Percentiles rank a stretch among this genome's conserved stretches.
Evolutionary conservation across 2,888 invertebrate genomes (phyloP).

Genomic region (Drosophila ustulata): DNA sequence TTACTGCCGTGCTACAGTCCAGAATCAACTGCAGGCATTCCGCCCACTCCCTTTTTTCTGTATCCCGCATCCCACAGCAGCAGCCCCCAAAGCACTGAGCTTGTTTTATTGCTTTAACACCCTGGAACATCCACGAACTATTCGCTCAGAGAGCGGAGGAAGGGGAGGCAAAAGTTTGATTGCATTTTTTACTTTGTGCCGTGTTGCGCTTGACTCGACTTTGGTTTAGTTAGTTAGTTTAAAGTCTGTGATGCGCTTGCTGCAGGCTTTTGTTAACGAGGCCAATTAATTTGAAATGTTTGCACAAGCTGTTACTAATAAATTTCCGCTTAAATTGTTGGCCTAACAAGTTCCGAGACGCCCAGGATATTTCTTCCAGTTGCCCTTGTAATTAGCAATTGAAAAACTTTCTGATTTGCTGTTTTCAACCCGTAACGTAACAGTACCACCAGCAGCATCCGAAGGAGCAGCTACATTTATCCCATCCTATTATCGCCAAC

Average conservation of each 20-base stretch:
- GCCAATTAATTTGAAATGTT: constrained; percentile 70
- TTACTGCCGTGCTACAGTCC: constrained; percentile 49
- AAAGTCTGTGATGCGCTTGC: constrained; percentile 55
- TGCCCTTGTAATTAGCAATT: constrained; percentile 73
- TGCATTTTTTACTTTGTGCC: constrained; percentile 61
- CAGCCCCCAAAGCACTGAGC: constrained; percentile 15
- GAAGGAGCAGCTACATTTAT: neutral
- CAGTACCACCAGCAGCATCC: constrained; percentile 3
- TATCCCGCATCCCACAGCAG: neutral
- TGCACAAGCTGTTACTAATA: constrained; percentile 75
- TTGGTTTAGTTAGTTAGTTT: constrained; percentile 63
- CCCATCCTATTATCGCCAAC: neutral
- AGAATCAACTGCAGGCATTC: constrained; percentile 3
- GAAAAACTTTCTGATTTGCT: constrained; percentile 57
- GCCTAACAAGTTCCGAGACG: constrained; percentile 47
- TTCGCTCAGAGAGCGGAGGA: neutral
- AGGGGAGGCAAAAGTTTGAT: constrained; percentile 68
- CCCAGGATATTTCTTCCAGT: constrained; percentile 22
- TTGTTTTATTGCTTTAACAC: constrained; percentile 79
- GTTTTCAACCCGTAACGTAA: constrained; percentile 18
- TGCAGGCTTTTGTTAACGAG: constrained; percentile 69
- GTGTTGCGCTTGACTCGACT: constrained; percentile 57
- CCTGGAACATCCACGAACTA: constrained; percentile 27
- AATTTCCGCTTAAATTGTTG: constrained; percentile 77
- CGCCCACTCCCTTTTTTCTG: neutral